Percentiles rank a stretch among this genome's conserved stretches.
These are phyloP conservation scores for Vireo altiloquus DNA, from an alignment of 2,113 vertebrate species.

Conservation along the genomic window DNA sequence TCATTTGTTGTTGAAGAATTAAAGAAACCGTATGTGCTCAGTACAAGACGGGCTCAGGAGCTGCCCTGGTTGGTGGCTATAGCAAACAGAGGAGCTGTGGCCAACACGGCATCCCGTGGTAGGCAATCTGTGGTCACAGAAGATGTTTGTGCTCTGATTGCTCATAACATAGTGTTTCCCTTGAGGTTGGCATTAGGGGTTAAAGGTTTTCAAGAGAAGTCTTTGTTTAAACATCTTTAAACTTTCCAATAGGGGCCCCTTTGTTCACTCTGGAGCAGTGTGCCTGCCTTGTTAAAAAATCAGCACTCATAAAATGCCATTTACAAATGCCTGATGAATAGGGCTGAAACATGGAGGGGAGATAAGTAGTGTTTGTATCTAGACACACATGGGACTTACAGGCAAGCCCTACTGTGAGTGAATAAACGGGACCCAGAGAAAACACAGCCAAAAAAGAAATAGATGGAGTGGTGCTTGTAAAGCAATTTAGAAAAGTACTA, in stretches of 20 bases:
- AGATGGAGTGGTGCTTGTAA: background rate
- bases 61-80: background rate
- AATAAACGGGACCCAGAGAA: background rate
- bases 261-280: background rate
- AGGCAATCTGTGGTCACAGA: background rate
- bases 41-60: background rate
- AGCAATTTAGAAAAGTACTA: background rate
- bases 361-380: background rate
- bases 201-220: slow-evolving; percentile 56
- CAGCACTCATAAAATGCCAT: slow-evolving; percentile 11
- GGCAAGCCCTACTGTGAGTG: background rate
- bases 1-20: background rate
- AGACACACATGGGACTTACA: background rate
- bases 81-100: background rate
- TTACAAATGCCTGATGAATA: background rate
- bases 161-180: slow-evolving; percentile 26
- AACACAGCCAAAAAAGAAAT: rapidly evolving
- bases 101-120: slow-evolving; percentile 5
- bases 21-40: background rate
- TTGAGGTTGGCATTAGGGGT: slow-evolving; percentile 52
- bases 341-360: background rate
- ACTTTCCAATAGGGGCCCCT: slow-evolving; percentile 57
- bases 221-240: slow-evolving; percentile 56
- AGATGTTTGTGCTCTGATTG: background rate
- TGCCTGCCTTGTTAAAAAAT: slow-evolving; percentile 33